Percentiles rank a stretch among this genome's conserved stretches.
These are phyloP conservation scores for Ormia ochracea DNA, from an alignment of 2,888 invertebrate species.

Conservation along the genomic window DNA sequence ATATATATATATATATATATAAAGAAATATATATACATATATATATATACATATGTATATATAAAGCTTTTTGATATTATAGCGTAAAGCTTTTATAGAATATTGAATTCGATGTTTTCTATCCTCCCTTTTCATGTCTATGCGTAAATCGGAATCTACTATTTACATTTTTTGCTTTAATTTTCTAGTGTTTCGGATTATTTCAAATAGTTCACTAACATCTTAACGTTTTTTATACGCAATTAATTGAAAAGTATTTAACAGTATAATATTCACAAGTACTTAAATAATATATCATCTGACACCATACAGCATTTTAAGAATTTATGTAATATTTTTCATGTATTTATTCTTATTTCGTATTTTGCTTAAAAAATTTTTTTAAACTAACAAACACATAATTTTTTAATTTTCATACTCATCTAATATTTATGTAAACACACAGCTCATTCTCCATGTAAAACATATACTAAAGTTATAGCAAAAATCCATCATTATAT, in stretches of 20 bases:
- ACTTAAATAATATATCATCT: not conserved
- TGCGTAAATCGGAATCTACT: conserved; percentile 54
- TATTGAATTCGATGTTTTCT: conserved; percentile 9
- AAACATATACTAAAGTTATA: conserved; percentile 8
- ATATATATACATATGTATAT: too few species aligned
- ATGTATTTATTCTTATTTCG: not conserved
- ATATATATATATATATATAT: too few species aligned
- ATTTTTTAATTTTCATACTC: conserved; percentile 11
- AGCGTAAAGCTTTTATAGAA: conserved; percentile 8
- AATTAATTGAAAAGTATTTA: not conserved
- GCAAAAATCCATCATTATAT: conserved; percentile 39
- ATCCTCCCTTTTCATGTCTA: conserved; percentile 63
- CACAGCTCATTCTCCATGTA: not conserved
- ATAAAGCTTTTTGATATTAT: too few species aligned
- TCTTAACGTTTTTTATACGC: not conserved
- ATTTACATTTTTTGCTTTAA: conserved; percentile 28
- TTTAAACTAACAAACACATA: conserved; percentile 35
- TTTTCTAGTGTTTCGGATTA: conserved; percentile 73
- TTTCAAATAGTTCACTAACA: conserved; percentile 70
- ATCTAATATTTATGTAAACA: not conserved
- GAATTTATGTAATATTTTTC: not conserved
- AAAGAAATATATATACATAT: too few species aligned
- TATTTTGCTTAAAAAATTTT: conserved; percentile 12
- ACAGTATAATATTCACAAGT: not conserved
- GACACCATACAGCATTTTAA: not conserved